Conservation (phyloP, 2,113 vertebrate genomes). For the Cathartes aura region DNA sequence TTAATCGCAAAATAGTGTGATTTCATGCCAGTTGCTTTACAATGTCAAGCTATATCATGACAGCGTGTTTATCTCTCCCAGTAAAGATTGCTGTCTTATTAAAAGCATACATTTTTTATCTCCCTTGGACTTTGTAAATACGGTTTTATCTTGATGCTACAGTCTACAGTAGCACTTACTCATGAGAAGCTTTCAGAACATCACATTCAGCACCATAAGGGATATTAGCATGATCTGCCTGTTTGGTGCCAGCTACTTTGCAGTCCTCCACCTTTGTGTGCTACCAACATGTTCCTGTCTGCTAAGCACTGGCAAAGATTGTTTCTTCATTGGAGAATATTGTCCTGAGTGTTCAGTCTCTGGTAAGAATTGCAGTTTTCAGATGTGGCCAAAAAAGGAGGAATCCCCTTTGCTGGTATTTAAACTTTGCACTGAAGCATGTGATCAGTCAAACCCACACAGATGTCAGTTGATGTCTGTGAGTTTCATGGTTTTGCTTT, state of each 20-base stretch:
- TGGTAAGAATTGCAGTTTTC: not conserved
- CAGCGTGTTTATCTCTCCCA: not conserved
- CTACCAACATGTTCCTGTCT: not conserved
- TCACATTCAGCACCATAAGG: not conserved
- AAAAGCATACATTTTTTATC: not conserved
- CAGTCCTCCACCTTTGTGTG: not conserved
- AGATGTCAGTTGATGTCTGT: not conserved
- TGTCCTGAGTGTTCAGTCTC: not conserved
- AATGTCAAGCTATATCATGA: not conserved
- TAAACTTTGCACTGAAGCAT: constrained; percentile 42
- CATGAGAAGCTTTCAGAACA: not conserved
- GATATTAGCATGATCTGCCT: not conserved
- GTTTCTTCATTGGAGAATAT: not conserved
- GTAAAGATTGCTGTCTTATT: not conserved
- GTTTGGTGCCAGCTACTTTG: not conserved
- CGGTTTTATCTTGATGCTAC: not conserved
- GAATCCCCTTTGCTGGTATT: not conserved
- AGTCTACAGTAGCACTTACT: not conserved
- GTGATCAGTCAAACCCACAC: constrained; percentile 29
- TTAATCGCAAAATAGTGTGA: not conserved
- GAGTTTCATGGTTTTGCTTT: not conserved
- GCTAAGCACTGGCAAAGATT: not conserved
- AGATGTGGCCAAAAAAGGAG: not conserved
- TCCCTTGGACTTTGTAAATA: not conserved
- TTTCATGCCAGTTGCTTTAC: not conserved